These are phyloP conservation scores for Anser brachyrhynchus DNA, from an alignment of 2,113 vertebrate genomes.

Conservation along the genomic window DNA sequence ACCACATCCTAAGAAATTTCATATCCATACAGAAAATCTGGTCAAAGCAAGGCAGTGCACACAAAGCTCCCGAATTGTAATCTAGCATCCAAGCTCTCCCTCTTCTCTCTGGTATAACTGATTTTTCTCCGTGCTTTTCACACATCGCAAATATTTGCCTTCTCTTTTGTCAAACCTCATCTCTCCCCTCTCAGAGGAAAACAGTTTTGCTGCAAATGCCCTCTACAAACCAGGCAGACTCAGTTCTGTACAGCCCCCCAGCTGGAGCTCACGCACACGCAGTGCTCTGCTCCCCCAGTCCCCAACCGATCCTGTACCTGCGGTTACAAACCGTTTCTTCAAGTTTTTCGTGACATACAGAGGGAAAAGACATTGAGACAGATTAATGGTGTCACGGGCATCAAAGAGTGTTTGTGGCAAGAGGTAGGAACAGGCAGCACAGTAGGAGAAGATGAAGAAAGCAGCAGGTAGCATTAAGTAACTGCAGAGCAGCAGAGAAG, in stretches of 20 bases:
- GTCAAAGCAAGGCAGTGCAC: neutral
- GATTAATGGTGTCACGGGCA: neutral
- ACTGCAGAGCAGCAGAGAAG: neutral
- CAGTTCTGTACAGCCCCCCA: neutral
- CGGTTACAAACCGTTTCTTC: neutral
- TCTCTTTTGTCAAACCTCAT: neutral
- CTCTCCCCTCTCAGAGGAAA: neutral
- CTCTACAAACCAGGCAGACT: neutral
- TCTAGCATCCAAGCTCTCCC: neutral
- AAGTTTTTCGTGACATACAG: neutral
- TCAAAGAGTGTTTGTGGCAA: neutral
- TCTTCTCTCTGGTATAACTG: neutral
- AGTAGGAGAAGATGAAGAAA: slow-evolving; percentile 42
- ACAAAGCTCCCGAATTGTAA: neutral
- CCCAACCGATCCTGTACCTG: neutral
- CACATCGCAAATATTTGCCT: neutral
- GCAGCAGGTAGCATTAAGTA: slow-evolving; percentile 31
- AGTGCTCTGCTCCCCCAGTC: neutral
- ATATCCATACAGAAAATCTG: neutral
- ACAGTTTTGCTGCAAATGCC: neutral
- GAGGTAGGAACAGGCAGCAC: neutral
- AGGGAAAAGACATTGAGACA: neutral
- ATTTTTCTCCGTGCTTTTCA: neutral
- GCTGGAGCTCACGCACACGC: neutral
- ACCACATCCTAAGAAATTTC: neutral